These are phyloP conservation scores for Trissoscelio sp. DNA, from an alignment of 2,888 invertebrate genomes.

Conservation along the genomic window DNA sequence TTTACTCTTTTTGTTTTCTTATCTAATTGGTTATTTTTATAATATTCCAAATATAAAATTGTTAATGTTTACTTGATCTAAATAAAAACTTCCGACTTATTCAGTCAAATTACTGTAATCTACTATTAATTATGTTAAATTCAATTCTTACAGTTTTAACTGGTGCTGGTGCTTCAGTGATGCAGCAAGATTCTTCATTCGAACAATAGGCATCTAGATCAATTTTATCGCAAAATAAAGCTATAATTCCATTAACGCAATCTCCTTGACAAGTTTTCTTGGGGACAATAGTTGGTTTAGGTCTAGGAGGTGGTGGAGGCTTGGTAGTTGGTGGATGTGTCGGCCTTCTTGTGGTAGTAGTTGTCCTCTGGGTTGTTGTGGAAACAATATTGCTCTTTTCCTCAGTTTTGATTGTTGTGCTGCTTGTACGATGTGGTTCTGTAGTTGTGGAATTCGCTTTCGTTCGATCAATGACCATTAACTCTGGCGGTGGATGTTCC, in stretches of 20 bases:
- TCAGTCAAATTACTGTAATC: too few species aligned
- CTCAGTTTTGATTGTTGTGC: constrained; percentile 55
- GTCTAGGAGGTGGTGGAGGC: constrained; percentile 79
- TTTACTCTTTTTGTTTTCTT: too few species aligned
- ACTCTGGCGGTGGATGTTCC: constrained; percentile 88
- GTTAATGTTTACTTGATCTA: too few species aligned
- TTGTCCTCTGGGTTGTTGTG: constrained; percentile 60
- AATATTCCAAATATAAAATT: too few species aligned
- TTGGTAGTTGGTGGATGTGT: constrained; percentile 79
- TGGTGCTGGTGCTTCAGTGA: constrained; percentile 85
- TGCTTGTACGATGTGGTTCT: constrained; percentile 71
- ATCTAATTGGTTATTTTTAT: too few species aligned
- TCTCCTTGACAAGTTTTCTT: constrained; percentile 90
- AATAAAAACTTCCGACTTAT: too few species aligned
- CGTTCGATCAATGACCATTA: constrained; percentile 88
- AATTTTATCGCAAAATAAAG: constrained; percentile 93
- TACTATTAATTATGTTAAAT: too few species aligned
- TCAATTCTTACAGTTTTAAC: constrained; percentile 51
- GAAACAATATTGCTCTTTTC: constrained; percentile 82
- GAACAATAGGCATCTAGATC: constrained; percentile 88
- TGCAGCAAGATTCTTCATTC: constrained; percentile 89
- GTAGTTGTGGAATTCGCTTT: constrained; percentile 76
- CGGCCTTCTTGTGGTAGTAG: constrained; percentile 78
- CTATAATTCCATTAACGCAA: constrained; percentile 92
- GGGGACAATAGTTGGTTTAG: constrained; percentile 79